These are phyloP conservation scores for Anthrax anthrax DNA, from an alignment of 2,888 invertebrate genomes.

Conservation along the genomic window DNA sequence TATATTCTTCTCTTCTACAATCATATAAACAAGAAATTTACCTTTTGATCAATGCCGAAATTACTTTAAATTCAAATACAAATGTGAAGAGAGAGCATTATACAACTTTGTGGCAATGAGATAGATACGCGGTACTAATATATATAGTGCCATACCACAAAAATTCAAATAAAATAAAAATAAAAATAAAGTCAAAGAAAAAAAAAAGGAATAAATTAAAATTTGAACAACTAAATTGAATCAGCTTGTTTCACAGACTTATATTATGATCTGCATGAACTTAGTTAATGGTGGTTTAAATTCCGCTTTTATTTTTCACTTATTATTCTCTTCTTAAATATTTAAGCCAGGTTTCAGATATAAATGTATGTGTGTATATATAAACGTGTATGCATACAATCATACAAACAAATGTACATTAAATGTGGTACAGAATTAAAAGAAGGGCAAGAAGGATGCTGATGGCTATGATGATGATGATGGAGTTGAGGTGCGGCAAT, in stretches of 20 bases:
- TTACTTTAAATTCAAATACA: neutral
- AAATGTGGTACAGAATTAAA: neutral
- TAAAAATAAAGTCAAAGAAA: neutral
- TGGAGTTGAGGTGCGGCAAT: conserved; percentile 1
- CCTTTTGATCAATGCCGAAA: conserved; percentile 7
- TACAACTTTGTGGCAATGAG: too few species aligned
- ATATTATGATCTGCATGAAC: conserved; percentile 4
- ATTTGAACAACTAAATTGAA: conserved; percentile 12
- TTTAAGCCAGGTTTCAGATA: too few species aligned
- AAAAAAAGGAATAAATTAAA: neutral
- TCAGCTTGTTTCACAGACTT: conserved; percentile 8
- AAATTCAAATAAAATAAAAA: neutral
- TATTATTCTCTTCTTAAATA: neutral
- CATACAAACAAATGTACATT: too few species aligned
- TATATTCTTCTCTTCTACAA: conserved; percentile 1
- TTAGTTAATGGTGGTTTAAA: neutral
- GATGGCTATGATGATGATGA: neutral
- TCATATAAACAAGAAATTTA: neutral
- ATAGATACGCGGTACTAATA: too few species aligned
- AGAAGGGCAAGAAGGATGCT: neutral
- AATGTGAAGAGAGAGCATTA: neutral
- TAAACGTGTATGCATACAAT: too few species aligned
- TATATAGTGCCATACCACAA: too few species aligned
- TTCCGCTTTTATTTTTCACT: neutral
- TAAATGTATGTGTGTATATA: too few species aligned